A percentile compares a stretch with the other conserved stretches of the same genome.
Conservation (phyloP, 2,113 vertebrate species). For the Rynchops niger region DNA sequence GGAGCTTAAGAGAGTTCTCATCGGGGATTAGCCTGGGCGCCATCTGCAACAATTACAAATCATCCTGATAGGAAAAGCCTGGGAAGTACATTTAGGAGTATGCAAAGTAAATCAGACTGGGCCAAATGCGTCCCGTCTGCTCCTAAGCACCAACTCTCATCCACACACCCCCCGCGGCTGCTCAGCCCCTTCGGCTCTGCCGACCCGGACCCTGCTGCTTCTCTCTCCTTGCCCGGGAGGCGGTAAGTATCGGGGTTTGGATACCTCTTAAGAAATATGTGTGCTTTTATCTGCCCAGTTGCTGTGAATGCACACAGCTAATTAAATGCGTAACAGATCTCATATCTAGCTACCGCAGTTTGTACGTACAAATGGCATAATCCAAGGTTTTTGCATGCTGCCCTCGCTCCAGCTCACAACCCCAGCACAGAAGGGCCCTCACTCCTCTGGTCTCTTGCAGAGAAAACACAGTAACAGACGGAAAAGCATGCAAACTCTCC, state of each 20-base stretch:
- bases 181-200: neutral
- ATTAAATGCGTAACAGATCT: neutral
- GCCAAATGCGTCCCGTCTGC: neutral
- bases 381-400: neutral
- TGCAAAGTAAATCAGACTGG: neutral
- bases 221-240: neutral
- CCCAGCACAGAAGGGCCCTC: neutral
- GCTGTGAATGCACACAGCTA: neutral
- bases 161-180: neutral
- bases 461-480: neutral
- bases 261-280: neutral
- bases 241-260: neutral
- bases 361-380: neutral
- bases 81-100: neutral
- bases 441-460: neutral
- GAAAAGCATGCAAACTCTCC: neutral
- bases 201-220: neutral
- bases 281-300: neutral
- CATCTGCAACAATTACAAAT: conserved; percentile 46
- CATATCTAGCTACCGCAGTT: neutral
- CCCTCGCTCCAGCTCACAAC: neutral
- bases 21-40: neutral
- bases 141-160: neutral
- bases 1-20: neutral
- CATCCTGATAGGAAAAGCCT: neutral